Evolutionary conservation across 2,797 vertebrate genomes (phyloP).

Genomic region (Pipistrellus nathusii): DNA sequence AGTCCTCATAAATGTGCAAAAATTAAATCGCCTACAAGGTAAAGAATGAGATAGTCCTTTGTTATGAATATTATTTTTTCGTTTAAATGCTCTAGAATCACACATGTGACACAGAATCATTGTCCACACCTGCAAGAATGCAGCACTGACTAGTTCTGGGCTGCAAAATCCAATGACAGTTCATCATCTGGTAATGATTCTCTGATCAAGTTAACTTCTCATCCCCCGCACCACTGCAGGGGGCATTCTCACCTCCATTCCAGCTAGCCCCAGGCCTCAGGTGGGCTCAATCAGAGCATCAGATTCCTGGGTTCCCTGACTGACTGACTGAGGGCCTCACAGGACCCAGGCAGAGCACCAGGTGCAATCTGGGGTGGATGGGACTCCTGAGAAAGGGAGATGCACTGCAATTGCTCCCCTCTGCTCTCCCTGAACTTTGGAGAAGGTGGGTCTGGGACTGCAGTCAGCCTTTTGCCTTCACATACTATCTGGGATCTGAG

Average conservation of each 20-base stretch:
- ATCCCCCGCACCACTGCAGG: neutral
- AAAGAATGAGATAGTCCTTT: slow-evolving; percentile 50
- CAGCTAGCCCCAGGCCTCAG: neutral
- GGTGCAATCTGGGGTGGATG: too few relatives aligned
- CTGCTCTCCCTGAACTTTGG: neutral
- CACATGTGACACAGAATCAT: neutral
- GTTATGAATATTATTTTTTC: slow-evolving; percentile 57
- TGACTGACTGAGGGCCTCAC: neutral
- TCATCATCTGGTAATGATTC: neutral
- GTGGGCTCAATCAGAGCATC: neutral
- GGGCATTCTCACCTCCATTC: neutral
- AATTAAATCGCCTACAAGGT: slow-evolving; percentile 68
- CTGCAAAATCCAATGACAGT: neutral
- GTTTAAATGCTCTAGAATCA: slow-evolving; percentile 50
- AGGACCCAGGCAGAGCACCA: neutral
- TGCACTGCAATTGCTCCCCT: neutral
- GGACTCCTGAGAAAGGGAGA: neutral
- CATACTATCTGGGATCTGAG: rapidly evolving
- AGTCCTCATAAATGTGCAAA: slow-evolving; percentile 72
- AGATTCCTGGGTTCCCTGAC: neutral
- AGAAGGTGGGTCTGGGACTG: neutral
- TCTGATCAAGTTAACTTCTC: neutral
- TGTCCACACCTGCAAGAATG: neutral
- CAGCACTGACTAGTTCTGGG: neutral
- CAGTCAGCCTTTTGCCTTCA: neutral